Base-by-base conservation (phyloP, 1,140 invertebrate species). In the Limonius californicus region DNA sequence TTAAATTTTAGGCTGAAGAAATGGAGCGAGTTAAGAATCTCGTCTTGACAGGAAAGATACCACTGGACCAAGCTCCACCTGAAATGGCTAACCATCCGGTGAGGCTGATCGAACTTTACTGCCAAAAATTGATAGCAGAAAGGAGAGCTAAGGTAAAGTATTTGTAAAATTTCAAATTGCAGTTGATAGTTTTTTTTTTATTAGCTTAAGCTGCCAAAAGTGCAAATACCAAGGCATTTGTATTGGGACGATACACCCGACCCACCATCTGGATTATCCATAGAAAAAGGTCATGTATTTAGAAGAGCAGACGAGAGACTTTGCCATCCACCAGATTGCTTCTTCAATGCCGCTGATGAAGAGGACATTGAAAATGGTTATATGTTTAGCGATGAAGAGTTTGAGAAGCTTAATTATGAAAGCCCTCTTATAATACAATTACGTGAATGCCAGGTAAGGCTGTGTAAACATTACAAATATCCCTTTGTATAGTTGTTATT, bases 11-110 rank as follows among this genome's bases (percentile, higher is more conserved):
- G 85, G 80, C 79, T 61, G 81, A 84, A 68, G 87, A 88, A 74
- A 79, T 87, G 76, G 84, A 85, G 70, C 77, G 86, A 59, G 81
- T 87, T 47, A 88, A 87, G 71, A 81, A 82, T 67, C 76, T 88
- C 54, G 84, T 88, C 54, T 74, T 88, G 15, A 81, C 82, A 53
- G 84, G 85, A 42, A 84, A 83, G 67, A 82, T 83, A 61, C 77
- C 80, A 0, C 72, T 87, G 12, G 79, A 84, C 69, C 83, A 87
- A 66, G 86, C 85, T 18, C 85, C 85, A 1, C 76, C 79, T 1
- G 85, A 86, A 71, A 79, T 88, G 66, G 81, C 76, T 55, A 72
- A 84, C 65, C 85, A 87, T 77, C 85, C 87, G 7, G 82, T 87
- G 1, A 86, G 87, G 73, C 79, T 85, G 14, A 83, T 87, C 2